Conservation (phyloP, 2,797 vertebrate genomes). For the Spheniscus humboldti region DNA sequence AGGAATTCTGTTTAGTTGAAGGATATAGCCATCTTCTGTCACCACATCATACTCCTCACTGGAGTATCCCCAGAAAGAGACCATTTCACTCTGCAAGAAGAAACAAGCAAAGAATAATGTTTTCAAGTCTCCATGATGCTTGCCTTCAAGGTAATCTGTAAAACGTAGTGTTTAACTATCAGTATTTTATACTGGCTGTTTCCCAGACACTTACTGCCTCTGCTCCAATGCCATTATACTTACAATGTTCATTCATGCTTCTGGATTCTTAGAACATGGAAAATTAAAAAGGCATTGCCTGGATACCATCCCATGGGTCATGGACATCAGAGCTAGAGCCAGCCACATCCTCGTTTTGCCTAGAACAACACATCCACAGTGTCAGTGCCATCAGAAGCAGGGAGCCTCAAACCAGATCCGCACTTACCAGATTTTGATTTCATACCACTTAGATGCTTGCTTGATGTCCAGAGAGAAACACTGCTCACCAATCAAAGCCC, state of each 20-base stretch:
- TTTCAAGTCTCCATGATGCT: neutral
- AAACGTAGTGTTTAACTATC: too few relatives aligned
- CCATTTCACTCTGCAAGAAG: neutral
- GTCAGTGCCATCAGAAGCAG: neutral
- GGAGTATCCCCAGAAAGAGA: neutral
- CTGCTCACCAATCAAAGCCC: neutral
- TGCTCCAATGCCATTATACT: neutral
- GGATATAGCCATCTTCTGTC: constrained; percentile 15
- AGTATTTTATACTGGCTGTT: neutral
- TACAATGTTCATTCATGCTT: neutral
- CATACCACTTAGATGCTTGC: neutral
- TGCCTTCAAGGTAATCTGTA: neutral
- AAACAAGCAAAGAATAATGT: neutral
- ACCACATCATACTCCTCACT: neutral
- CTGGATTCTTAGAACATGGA: neutral
- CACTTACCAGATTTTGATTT: neutral
- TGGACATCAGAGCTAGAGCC: neutral
- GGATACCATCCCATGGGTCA: neutral
- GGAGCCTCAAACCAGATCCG: neutral
- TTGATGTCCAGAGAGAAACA: neutral
- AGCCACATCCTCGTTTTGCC: neutral
- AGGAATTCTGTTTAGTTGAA: neutral
- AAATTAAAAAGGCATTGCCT: neutral
- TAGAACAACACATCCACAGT: neutral
- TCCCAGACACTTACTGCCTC: neutral